Percentiles rank a stretch among this genome's conserved stretches.
These are phyloP conservation scores for Mastomys coucha DNA, from an alignment of 2,113 vertebrate species.

Conservation along the genomic window DNA sequence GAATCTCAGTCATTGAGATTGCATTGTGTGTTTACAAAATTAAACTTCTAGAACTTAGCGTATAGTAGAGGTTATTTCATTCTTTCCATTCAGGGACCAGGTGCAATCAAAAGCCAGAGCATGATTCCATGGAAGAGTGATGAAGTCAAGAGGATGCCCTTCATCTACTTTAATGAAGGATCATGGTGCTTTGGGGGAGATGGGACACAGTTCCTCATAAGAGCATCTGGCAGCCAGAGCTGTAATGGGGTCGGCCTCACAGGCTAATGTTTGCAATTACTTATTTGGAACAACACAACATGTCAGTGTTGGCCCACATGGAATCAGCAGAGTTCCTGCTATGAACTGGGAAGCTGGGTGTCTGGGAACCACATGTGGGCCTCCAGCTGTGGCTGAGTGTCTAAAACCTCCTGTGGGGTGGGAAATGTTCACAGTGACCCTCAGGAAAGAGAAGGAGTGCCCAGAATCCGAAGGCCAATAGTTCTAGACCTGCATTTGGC, in stretches of 20 bases:
- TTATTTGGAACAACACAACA: slow-evolving; percentile 73
- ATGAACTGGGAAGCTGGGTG: not conserved
- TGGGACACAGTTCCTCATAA: slow-evolving; percentile 12
- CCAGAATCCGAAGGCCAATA: not conserved
- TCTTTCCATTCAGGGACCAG: slow-evolving; percentile 34
- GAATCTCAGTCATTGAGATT: slow-evolving; percentile 45
- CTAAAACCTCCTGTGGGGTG: slow-evolving; percentile 37
- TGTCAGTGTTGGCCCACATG: slow-evolving; percentile 69
- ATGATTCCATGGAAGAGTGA: slow-evolving; percentile 36
- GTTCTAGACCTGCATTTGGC: not conserved
- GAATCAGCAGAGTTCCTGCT: slow-evolving; percentile 76
- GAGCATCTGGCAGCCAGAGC: slow-evolving; percentile 78
- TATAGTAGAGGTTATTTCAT: not conserved
- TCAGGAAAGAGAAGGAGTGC: not conserved
- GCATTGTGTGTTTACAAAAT: slow-evolving; percentile 13
- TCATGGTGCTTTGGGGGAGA: slow-evolving; percentile 1
- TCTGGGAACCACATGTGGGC: slow-evolving; percentile 63
- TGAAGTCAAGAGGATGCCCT: slow-evolving; percentile 61
- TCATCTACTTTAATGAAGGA: slow-evolving; percentile 76
- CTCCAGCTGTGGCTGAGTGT: not conserved
- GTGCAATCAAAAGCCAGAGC: slow-evolving; percentile 41
- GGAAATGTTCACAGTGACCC: not conserved
- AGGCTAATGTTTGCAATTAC: slow-evolving; percentile 74
- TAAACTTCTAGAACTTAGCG: slow-evolving; percentile 56
- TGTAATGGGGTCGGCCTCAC: slow-evolving; percentile 59